Percentiles rank a stretch among this genome's conserved stretches.
Evolutionary conservation across 2,113 vertebrate species (phyloP).

Genomic region (Holacanthus passer): DNA sequence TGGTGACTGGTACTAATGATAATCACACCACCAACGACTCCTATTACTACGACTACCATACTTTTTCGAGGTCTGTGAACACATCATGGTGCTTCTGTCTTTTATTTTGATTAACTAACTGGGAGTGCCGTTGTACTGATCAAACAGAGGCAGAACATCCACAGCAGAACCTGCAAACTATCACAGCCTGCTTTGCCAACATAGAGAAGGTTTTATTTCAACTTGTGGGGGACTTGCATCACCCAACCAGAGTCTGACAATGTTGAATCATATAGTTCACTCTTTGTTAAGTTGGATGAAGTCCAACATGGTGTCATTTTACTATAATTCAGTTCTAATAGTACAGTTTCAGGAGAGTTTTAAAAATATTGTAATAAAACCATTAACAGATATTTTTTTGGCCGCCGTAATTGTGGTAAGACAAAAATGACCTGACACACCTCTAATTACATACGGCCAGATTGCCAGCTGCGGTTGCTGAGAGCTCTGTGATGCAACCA

Average conservation of each 20-base stretch:
- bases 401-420: background rate
- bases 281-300: too few species aligned
- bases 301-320: background rate
- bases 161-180: background rate
- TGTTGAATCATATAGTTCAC: background rate
- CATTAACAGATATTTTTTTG: background rate
- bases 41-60: background rate
- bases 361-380: too few species aligned
- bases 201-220: background rate
- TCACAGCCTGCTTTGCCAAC: background rate
- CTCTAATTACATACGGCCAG: background rate
- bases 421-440: background rate
- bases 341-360: background rate
- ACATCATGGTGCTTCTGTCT: background rate
- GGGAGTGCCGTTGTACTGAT: background rate
- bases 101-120: background rate
- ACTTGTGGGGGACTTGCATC: background rate
- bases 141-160: background rate
- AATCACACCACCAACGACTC: background rate
- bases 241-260: too few species aligned
- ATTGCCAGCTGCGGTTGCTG: background rate
- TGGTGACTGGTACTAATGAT: background rate
- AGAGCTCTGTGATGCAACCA: background rate
- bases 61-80: background rate
- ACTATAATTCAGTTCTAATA: background rate